phyloP scores from a whole-genome alignment of 2,797 vertebrate genomes.

The Balearica regulorum region DNA sequence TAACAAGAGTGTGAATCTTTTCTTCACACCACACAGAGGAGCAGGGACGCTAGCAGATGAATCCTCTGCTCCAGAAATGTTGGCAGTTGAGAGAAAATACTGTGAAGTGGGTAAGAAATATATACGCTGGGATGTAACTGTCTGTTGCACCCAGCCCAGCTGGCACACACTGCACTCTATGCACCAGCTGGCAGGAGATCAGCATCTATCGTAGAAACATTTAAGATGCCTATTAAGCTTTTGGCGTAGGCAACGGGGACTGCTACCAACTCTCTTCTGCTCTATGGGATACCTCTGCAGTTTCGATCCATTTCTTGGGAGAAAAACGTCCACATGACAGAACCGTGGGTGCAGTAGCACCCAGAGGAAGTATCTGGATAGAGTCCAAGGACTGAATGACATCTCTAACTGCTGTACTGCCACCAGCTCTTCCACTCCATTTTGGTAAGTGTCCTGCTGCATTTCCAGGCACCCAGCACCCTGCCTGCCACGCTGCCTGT shows the following conservation, averaged over 20 bases:
- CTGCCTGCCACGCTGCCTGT: background rate
- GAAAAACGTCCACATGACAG: background rate
- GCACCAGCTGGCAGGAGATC: conserved; percentile 23
- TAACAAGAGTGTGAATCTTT: background rate
- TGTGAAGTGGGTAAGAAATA: conserved; percentile 7
- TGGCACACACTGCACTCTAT: background rate
- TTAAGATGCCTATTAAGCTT: background rate
- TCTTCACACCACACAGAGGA: background rate
- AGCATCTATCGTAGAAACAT: background rate
- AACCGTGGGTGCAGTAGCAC: background rate
- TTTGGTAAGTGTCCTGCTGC: background rate
- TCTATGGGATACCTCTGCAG: background rate
- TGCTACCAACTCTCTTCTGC: background rate
- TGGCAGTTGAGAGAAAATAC: conserved; percentile 15
- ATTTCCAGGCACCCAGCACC: background rate
- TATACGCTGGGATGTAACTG: background rate
- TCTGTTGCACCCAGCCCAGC: background rate
- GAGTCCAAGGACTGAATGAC: background rate
- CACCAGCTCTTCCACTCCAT: background rate
- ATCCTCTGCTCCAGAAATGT: background rate
- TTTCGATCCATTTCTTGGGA: background rate
- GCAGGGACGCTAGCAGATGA: background rate
- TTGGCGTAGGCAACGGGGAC: background rate
- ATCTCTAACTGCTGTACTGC: background rate
- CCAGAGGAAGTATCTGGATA: background rate